Evolutionary conservation across 2,888 invertebrate genomes (phyloP).

Genomic region (Rotaria sp.): DNA sequence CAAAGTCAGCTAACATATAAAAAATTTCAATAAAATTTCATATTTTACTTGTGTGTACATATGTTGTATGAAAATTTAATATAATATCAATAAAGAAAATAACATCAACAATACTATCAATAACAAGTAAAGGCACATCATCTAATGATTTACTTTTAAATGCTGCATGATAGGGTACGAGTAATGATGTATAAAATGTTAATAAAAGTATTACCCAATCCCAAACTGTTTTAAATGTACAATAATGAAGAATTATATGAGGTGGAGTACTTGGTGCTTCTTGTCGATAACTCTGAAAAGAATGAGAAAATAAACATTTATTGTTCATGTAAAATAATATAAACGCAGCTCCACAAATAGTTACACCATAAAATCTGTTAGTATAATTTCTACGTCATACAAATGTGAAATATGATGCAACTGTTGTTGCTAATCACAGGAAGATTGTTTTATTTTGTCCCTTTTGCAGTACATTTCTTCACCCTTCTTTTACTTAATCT

Average conservation of each 20-base stretch:
- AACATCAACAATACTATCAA: constrained; percentile 87
- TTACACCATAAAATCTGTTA: no score
- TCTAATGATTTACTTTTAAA: constrained; percentile 89
- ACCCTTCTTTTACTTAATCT: no score
- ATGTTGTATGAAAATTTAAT: constrained; percentile 98
- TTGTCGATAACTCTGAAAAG: constrained; percentile 70
- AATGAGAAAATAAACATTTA: not conserved
- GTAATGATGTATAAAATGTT: constrained; percentile 97
- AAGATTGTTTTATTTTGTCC: no score
- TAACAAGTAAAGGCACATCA: constrained; percentile 55
- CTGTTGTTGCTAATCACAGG: no score
- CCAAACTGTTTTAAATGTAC: constrained; percentile 84
- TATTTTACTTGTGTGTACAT: constrained; percentile 61
- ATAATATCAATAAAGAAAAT: constrained; percentile 99
- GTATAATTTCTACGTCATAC: no score
- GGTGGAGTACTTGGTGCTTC: constrained; percentile 99
- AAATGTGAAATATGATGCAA: no score
- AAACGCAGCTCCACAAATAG: no score
- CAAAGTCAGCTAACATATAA: not conserved
- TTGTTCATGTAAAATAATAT: not conserved
- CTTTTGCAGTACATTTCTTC: no score
- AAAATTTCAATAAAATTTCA: no score
- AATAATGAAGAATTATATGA: constrained; percentile 97
- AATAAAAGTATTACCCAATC: constrained; percentile 99
- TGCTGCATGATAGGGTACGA: constrained; percentile 98